Base-by-base conservation (phyloP, 1,140 invertebrate genomes). In the Muscidifurax raptorellus region DNA sequence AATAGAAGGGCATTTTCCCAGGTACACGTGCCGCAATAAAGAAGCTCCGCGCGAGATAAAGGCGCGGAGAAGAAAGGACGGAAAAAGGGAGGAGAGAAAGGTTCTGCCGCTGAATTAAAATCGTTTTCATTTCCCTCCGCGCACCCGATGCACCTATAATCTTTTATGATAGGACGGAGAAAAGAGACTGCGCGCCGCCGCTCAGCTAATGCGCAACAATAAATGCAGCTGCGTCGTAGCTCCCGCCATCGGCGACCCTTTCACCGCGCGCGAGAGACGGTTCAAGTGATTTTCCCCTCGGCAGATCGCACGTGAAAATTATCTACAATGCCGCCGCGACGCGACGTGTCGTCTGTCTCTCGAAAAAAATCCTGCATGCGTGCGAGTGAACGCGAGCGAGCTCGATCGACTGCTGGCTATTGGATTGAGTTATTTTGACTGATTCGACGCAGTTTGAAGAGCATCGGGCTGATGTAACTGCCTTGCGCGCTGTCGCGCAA, bases 291-390 rank as follows among this genome's bases (percentile, higher is more conserved):
- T 71, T 74, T 72, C 69, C 47, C 80, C 44, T 30, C 25, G 5
- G 5, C n/a, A 1, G 40, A 76, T 86, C 79, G 40, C 59, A 47
- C 52, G 80, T 76, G 75, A 74, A 79, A 75, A 85, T 83, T 80
- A 86, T 76, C 25, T 76, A 71, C 59, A 64, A 77, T 81, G 78
- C 80, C 59, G 72, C n/a, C 75, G 74, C 83, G 72, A 82, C 80
- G 85, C 85, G 64, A 83, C 76, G 67, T 27, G 5, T 12, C 36
- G 32, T 36, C 52, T 32, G 44, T 64, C 44, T 66, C 9, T 30
- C 13, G 47, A 52, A 52, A 52, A 52, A 52, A 52, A 9, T 52
- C 47, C 18, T 7, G 64, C 18, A 59, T 59, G 22, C 1, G 22
- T 10, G 64, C 13, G 12, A n/a, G 4, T 4, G 59, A 64, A 64